phyloP scores from a whole-genome alignment of 1,140 invertebrate species.

The Euura lappo region DNA sequence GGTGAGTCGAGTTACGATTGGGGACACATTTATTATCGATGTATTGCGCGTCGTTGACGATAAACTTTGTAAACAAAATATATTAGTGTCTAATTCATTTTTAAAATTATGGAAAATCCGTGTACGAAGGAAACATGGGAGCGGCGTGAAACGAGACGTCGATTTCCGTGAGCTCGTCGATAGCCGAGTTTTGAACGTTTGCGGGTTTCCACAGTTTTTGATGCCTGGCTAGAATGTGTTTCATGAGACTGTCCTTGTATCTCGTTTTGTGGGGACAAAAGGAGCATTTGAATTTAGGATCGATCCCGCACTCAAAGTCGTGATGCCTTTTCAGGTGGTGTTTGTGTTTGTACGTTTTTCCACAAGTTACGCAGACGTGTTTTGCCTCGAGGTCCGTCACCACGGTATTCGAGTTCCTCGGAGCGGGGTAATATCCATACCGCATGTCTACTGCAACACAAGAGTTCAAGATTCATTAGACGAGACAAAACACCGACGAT shows the following conservation, averaged over 20 bases:
- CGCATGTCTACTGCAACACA: conserved; percentile 35
- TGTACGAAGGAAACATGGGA: background rate
- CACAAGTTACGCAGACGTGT: conserved; percentile 57
- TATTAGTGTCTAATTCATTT: background rate
- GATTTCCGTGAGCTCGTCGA: background rate
- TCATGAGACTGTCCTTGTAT: conserved; percentile 60
- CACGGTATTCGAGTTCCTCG: background rate
- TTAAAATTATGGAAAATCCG: background rate
- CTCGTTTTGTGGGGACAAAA: conserved; percentile 64
- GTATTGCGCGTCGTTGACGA: background rate
- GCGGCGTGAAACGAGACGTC: background rate
- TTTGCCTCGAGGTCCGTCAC: conserved; percentile 18
- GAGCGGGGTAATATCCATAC: conserved; percentile 8
- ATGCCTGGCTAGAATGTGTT: conserved; percentile 51
- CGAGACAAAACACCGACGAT: too few relatives aligned
- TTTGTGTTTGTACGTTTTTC: conserved; percentile 63
- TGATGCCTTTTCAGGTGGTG: conserved; percentile 60
- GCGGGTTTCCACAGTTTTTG: conserved; percentile 37
- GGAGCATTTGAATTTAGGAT: conserved; percentile 63
- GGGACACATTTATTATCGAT: too few relatives aligned
- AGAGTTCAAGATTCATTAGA: conserved; percentile 6
- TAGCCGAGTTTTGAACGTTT: background rate
- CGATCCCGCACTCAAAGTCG: conserved; percentile 66
- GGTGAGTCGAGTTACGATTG: too few relatives aligned
- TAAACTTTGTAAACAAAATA: background rate